Base-by-base conservation (phyloP, 2,797 vertebrate genomes). In the Leptodactylus fallax region DNA sequence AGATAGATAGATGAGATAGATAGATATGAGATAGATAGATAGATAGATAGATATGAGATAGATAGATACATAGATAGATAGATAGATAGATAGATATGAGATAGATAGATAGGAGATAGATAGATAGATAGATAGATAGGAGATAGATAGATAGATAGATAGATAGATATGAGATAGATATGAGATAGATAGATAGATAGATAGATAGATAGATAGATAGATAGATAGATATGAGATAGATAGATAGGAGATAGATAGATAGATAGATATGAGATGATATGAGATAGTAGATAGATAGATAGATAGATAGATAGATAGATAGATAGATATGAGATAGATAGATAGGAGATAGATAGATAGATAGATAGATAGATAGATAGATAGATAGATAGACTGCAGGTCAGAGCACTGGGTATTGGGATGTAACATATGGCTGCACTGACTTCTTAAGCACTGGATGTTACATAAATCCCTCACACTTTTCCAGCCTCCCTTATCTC, bases 391-490 rank as follows among this genome's bases (percentile, higher is more conserved):
- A 27, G 12, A 6, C 3, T 53, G n/a, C 19, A 78, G 74, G 51
- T 78, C 53, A 58, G 14, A 36, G 78, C 78, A 36, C 17, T 11
- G 12, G 23, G 53, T 49, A 36, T 55, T 69, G 47, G 45, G 60
- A 81, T 81, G 17, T 23, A 82, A 21, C 49, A 71, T 83, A 83
- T 83, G 81, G 81, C 81, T 83, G n/a, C 49, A 23, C 36, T 69
- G 0, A 60, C 58, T 63, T 47, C 79, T 23, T 47, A 63, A 21
- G 60, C 36, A 65, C 21, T 83, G 65, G 53, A 21, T 5, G 21
- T 72, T 56, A 21, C 51, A 83, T 71, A 72, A 83, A 83, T 72
- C 81, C 65, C 65, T 71, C 17, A 71, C 81, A 83, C 81, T 71
- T 83, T 69, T 65, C 36, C 81, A 65, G 7, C 51, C 81, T 58